Evolutionary conservation across 1,140 invertebrate genomes (phyloP).

Genomic region (Leptopilina boulardi): DNA sequence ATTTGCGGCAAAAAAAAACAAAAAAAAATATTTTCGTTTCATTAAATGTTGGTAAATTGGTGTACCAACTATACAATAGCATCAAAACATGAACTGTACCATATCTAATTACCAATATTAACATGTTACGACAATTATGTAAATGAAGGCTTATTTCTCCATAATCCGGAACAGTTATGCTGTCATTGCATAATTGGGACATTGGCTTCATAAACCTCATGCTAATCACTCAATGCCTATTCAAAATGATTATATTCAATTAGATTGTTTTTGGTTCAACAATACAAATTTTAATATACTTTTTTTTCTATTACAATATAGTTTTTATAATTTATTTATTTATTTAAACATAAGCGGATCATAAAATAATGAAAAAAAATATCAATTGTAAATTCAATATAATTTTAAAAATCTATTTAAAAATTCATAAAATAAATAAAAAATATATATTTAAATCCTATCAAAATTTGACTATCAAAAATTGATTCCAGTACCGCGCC

Average conservation of each 20-base stretch:
- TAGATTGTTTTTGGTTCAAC: neutral
- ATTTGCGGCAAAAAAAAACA: no score
- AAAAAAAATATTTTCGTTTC: neutral
- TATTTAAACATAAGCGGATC: no score
- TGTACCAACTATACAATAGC: neutral
- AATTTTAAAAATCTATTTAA: no score
- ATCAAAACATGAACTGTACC: neutral
- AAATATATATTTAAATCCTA: no score
- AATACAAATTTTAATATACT: neutral
- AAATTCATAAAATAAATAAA: no score
- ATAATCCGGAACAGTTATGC: neutral
- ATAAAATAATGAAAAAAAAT: no score
- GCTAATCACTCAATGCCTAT: constrained; percentile 13
- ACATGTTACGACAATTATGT: constrained; percentile 21
- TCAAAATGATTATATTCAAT: neutral
- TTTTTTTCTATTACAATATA: neutral
- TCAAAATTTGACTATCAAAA: no score
- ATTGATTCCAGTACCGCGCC: no score
- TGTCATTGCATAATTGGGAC: constrained; percentile 18
- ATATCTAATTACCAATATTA: constrained; percentile 22
- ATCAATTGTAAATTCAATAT: no score
- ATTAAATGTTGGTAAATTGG: neutral
- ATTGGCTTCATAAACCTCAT: constrained; percentile 1
- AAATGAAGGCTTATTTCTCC: neutral
- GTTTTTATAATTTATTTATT: no score